Percentiles rank a stretch among this genome's conserved stretches.
Conservation (phyloP, 1,140 invertebrate species). For the Euura saliciscinereae region DNA sequence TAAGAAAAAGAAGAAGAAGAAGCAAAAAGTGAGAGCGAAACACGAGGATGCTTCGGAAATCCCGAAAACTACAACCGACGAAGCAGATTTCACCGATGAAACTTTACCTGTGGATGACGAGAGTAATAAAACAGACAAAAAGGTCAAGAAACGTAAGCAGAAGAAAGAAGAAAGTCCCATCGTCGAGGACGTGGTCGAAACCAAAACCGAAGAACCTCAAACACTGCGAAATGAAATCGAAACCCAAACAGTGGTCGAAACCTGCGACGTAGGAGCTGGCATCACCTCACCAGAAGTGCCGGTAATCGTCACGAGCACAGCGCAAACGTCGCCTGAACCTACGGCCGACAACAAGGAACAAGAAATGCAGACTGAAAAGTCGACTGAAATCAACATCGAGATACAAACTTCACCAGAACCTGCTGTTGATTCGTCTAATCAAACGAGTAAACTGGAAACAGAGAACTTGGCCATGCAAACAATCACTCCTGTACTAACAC, state of each 20-base stretch:
- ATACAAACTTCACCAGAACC: conserved; percentile 13
- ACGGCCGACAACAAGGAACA: conserved; percentile 19
- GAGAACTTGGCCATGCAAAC: conserved; percentile 48
- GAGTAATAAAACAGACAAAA: conserved; percentile 47
- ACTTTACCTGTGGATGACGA: conserved; percentile 33
- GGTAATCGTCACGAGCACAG: conserved; percentile 32
- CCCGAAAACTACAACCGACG: conserved; percentile 44
- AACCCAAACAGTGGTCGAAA: conserved; percentile 57
- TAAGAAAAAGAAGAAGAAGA: conserved; percentile 61
- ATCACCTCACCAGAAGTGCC: conserved; percentile 34
- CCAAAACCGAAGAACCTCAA: conserved; percentile 27
- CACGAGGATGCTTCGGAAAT: conserved; percentile 42
- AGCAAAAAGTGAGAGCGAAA: conserved; percentile 58
- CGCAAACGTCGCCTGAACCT: conserved; percentile 36
- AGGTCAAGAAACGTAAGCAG: conserved; percentile 53
- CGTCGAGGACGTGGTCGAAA: conserved; percentile 39
- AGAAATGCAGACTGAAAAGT: conserved; percentile 34
- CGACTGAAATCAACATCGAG: conserved; percentile 36
- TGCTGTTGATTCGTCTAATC: conserved; percentile 9
- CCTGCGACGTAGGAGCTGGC: conserved; percentile 46
- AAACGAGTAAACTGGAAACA: conserved; percentile 26
- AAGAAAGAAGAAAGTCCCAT: conserved; percentile 29
- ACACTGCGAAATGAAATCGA: conserved; percentile 50
- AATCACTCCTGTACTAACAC: conserved; percentile 24
- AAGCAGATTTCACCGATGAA: conserved; percentile 45